Percentiles rank a stretch among this genome's conserved stretches.
These are phyloP conservation scores for Eulemur rubriventer DNA, from an alignment of 2,797 vertebrate genomes.

Conservation along the genomic window DNA sequence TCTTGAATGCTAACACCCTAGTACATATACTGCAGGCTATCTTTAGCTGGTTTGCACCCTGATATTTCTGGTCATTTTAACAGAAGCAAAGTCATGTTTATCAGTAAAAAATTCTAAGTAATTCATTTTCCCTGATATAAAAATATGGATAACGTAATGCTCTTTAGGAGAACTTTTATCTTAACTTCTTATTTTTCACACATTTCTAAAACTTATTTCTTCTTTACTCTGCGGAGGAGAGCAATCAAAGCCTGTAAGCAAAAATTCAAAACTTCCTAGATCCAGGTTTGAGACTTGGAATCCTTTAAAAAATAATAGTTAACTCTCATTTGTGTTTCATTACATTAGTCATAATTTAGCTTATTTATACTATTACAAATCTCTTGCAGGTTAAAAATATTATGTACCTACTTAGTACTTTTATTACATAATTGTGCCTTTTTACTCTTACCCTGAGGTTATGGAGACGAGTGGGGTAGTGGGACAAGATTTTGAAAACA, in stretches of 20 bases:
- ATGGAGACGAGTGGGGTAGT: not conserved
- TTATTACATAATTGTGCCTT: not conserved
- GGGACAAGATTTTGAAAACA: not conserved
- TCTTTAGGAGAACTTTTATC: slow-evolving; percentile 10
- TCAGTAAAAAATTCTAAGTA: not conserved
- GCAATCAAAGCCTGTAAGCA: not conserved
- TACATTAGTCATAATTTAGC: not conserved
- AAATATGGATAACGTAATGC: not conserved
- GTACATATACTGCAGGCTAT: not conserved
- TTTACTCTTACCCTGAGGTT: not conserved
- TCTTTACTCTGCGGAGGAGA: not conserved
- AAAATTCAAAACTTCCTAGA: not conserved
- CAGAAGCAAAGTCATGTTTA: not conserved
- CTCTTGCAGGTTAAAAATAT: not conserved
- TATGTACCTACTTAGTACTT: not conserved
- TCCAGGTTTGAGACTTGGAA: not conserved
- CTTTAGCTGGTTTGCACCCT: not conserved
- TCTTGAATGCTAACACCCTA: not conserved
- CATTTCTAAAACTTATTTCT: slow-evolving; percentile 8
- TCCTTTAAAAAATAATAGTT: not conserved
- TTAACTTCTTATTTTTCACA: not conserved
- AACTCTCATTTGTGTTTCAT: not conserved
- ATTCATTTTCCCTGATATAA: not conserved
- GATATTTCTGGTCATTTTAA: not conserved
- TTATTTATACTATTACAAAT: not conserved